These are phyloP conservation scores for Melanotaenia trifasciata DNA, from an alignment of 2,797 vertebrate species.

Conservation along the genomic window DNA sequence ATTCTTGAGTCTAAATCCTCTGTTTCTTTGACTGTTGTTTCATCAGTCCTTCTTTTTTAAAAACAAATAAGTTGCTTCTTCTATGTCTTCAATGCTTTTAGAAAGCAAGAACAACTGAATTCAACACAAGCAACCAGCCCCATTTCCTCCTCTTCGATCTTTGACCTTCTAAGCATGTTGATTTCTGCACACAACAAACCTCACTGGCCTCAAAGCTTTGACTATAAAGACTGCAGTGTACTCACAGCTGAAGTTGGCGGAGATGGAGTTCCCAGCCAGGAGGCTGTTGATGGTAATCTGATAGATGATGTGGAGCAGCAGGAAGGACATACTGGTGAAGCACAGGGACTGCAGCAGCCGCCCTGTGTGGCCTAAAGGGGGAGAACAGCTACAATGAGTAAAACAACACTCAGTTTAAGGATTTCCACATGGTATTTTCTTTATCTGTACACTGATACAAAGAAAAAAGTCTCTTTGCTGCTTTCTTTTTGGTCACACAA, in stretches of 20 bases:
- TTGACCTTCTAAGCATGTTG: conserved; percentile 3
- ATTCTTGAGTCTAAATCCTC: not conserved
- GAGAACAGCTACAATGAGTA: conserved; percentile 45
- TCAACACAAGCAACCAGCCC: conserved; percentile 5
- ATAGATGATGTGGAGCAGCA: conserved; percentile 96
- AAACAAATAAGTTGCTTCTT: not conserved
- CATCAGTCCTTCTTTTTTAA: not conserved
- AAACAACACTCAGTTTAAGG: conserved; percentile 45
- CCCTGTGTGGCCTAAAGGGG: conserved; percentile 92
- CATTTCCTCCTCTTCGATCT: conserved; percentile 12
- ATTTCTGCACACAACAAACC: conserved; percentile 25
- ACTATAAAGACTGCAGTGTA: conserved; percentile 66
- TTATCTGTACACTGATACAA: conserved; percentile 14
- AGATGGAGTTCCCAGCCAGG: conserved; percentile 85
- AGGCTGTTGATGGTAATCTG: conserved; percentile 97
- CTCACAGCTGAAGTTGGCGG: conserved; percentile 93
- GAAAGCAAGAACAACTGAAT: conserved; percentile 4
- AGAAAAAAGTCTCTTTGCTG: conserved; percentile 17
- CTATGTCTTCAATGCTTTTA: conserved; percentile 8
- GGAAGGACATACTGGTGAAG: conserved; percentile 94
- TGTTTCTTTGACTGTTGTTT: not conserved
- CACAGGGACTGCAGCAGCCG: conserved; percentile 95
- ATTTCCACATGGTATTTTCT: conserved; percentile 54
- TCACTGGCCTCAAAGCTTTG: conserved; percentile 7
- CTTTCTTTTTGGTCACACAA: conserved; percentile 9